Evolutionary conservation across 2,113 vertebrate genomes (phyloP).

Genomic region (Anoplopoma fimbria): DNA sequence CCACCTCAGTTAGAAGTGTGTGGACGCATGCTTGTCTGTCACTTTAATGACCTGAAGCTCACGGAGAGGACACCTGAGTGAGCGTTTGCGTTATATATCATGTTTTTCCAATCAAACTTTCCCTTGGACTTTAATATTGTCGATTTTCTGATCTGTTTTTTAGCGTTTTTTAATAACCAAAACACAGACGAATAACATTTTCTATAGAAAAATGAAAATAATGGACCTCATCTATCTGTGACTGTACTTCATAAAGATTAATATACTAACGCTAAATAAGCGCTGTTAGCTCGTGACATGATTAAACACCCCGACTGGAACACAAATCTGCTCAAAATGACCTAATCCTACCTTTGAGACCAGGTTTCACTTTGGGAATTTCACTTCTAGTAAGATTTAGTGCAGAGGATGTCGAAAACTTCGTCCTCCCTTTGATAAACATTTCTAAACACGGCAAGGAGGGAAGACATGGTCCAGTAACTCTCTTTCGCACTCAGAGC

Average conservation of each 20-base stretch:
- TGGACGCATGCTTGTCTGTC: background rate
- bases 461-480: slow-evolving; percentile 62
- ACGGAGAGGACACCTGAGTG: background rate
- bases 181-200: background rate
- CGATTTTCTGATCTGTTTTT: background rate
- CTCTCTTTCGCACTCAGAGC: slow-evolving; percentile 50
- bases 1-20: background rate
- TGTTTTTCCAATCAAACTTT: background rate
- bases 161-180: background rate
- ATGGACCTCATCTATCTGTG: slow-evolving; percentile 5
- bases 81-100: background rate
- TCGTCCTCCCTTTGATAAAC: slow-evolving; percentile 47
- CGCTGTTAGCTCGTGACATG: background rate
- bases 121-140: background rate
- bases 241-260: slow-evolving; percentile 12
- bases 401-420: slow-evolving; percentile 37
- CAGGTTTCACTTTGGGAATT: slow-evolving; percentile 32
- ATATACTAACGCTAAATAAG: background rate
- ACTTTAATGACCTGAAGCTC: background rate
- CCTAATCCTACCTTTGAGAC: slow-evolving; percentile 30
- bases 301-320: slow-evolving; percentile 26
- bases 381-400: slow-evolving; percentile 33
- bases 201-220: slow-evolving; percentile 4
- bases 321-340: slow-evolving; percentile 41
- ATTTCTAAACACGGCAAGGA: slow-evolving; percentile 58